Evolutionary conservation across 2,113 vertebrate species (phyloP).

Genomic region (Mugil cephalus): DNA sequence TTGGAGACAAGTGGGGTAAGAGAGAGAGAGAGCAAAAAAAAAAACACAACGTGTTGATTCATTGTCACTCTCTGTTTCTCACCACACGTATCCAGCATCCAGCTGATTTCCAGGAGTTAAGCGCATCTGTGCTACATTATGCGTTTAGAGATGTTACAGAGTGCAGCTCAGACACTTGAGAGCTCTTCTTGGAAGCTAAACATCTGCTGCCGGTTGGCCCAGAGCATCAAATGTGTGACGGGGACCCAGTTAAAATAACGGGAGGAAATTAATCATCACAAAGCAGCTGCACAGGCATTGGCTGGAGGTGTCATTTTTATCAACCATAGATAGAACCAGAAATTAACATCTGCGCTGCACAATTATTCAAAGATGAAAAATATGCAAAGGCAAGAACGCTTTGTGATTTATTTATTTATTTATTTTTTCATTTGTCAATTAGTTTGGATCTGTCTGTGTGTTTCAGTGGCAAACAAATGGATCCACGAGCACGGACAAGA

Average conservation of each 20-base stretch:
- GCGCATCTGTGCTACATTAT: conserved; percentile 72
- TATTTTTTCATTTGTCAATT: neutral
- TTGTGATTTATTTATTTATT: neutral
- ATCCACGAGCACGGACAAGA: conserved; percentile 95
- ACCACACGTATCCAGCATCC: neutral
- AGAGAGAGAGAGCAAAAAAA: too few relatives aligned
- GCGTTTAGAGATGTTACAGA: conserved; percentile 34
- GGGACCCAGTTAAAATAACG: conserved; percentile 28
- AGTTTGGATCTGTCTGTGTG: conserved; percentile 10
- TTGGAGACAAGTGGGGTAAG: conserved; percentile 96
- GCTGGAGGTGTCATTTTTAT: conserved; percentile 7
- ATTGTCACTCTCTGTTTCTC: neutral
- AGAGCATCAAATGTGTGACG: conserved; percentile 18
- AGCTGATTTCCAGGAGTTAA: conserved; percentile 13
- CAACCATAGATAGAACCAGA: neutral
- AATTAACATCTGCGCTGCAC: conserved; percentile 5
- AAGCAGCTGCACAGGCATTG: conserved; percentile 44
- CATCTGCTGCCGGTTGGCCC: conserved; percentile 61
- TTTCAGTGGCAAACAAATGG: conserved; percentile 96
- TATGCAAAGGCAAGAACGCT: neutral
- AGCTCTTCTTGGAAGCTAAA: conserved; percentile 40
- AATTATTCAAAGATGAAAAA: conserved; percentile 15
- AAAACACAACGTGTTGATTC: too few relatives aligned
- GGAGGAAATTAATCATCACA: conserved; percentile 37
- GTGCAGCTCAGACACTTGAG: conserved; percentile 51